Evolutionary conservation across 2,113 vertebrate genomes (phyloP), one percentile per base, ranked within the genome.

Genomic region (Galeopterus variegatus): DNA sequence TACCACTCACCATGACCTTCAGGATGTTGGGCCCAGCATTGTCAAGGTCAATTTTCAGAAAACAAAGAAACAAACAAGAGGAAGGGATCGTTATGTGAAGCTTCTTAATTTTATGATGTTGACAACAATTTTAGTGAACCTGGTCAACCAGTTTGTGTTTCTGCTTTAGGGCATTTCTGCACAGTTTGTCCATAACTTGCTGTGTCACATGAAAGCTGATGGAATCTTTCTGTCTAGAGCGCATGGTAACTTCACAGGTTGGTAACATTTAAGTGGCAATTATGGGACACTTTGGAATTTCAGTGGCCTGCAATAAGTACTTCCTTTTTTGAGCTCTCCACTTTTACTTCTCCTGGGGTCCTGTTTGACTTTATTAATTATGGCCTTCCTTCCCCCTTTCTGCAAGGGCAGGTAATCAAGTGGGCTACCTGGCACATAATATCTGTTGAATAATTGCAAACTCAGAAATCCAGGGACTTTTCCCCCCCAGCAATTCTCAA

Each of bases 401-500:
- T 26, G 36, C 24, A 14, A 41, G 50, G 67, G 24, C 76, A 45
- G 70, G 12, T 54, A 76, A 62, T 33, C 85, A 54, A 17, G 10
- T 13, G 31, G 28, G 41, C 36, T 33, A 6, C 36, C 62, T 48
- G 81, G 41, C 62, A 13, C 31, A 8, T 10, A 10, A 14, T 80
- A 70, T 19, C 82, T 64, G 77, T 67, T 67, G 89, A 95, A 33
- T 41, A 91, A 91, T 75, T 83, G 94, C 94, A 93, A 67, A 72
- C 26, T 77, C 70, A 90, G 67, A n/a, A 85, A 93, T 85, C 72
- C n/a, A 76, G 79, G n/a, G n/a, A 14, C 60, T 93, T 93, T 96
- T 58, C 86, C 97, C 90, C 87, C 85, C 26, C 36, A 96, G 96
- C 54, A 98, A 92, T 62, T 94, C 79, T 91, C 80, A 79, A 90